A percentile compares a stretch with the other conserved stretches of the same genome.
Conservation (phyloP, 2,888 invertebrate genomes). For the Ophion obscuratus region DNA sequence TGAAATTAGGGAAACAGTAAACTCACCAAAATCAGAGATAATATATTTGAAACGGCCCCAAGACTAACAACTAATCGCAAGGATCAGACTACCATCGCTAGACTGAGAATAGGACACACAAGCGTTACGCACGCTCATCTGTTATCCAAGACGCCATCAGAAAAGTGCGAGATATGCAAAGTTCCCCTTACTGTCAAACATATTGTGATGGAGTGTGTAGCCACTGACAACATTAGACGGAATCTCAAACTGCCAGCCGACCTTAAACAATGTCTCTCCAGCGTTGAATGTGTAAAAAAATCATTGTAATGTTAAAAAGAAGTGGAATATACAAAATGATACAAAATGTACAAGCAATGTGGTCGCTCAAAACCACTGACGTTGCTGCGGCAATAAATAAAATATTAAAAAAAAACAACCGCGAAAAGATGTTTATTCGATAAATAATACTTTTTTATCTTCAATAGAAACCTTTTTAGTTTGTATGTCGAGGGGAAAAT, state of each 20-base stretch:
- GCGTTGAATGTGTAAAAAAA: too few species aligned
- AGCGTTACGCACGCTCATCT: constrained; percentile 3
- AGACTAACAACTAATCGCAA: background rate
- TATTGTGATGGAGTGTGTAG: background rate
- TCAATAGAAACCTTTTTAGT: too few species aligned
- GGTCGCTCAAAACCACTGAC: too few species aligned
- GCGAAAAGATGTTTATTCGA: too few species aligned
- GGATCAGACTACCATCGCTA: background rate
- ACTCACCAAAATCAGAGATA: background rate
- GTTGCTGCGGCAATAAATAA: too few species aligned
- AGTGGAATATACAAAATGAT: background rate
- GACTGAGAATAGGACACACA: constrained; percentile 2
- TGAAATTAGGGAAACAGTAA: background rate
- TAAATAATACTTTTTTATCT: too few species aligned
- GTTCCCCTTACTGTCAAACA: background rate
- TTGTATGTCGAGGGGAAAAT: too few species aligned
- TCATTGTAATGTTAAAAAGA: background rate
- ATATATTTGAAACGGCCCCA: too few species aligned
- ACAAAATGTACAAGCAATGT: too few species aligned
- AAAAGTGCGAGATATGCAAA: background rate
- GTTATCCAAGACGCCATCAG: background rate
- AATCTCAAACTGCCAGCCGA: background rate
- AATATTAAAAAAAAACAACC: fast-evolving
- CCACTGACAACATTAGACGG: background rate
- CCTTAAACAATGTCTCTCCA: background rate